Conservation (phyloP, 2,888 invertebrate genomes). For the Lithosia quadra region DNA sequence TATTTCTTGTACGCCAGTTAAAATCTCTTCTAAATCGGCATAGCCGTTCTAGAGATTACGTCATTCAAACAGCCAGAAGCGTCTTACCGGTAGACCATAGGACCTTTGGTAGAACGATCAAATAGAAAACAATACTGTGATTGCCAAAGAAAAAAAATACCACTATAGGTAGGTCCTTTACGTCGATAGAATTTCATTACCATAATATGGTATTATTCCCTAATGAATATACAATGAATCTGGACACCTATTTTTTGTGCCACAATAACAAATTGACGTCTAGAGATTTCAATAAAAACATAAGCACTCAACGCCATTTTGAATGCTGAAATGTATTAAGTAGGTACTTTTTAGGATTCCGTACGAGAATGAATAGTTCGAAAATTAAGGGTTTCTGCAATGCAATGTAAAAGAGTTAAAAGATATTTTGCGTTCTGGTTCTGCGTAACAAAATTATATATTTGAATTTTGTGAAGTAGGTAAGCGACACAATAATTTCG, state of each 20-base stretch:
- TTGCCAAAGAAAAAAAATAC: not conserved
- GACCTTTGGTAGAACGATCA: no score
- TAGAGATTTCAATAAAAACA: constrained; percentile 3
- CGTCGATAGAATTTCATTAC: not conserved
- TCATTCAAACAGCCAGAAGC: no score
- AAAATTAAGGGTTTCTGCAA: not conserved
- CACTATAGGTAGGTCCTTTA: not conserved
- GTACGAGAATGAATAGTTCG: not conserved
- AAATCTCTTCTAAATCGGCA: no score
- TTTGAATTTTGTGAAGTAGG: no score
- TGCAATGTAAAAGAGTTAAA: no score
- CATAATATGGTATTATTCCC: not conserved
- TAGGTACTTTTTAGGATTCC: not conserved
- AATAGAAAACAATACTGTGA: not conserved
- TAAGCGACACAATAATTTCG: no score
- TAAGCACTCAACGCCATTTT: not conserved
- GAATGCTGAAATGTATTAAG: constrained; percentile 2
- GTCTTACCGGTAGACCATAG: no score
- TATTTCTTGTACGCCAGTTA: no score
- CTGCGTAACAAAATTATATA: no score
- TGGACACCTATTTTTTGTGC: not conserved
- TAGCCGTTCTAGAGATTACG: no score
- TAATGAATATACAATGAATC: constrained; percentile 1
- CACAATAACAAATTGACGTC: constrained; percentile 2
- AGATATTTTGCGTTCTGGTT: no score